A percentile compares a stretch with the other conserved stretches of the same genome.
phyloP scores from a whole-genome alignment of 1,140 invertebrate species.

The Acyrthosiphon pisum region DNA sequence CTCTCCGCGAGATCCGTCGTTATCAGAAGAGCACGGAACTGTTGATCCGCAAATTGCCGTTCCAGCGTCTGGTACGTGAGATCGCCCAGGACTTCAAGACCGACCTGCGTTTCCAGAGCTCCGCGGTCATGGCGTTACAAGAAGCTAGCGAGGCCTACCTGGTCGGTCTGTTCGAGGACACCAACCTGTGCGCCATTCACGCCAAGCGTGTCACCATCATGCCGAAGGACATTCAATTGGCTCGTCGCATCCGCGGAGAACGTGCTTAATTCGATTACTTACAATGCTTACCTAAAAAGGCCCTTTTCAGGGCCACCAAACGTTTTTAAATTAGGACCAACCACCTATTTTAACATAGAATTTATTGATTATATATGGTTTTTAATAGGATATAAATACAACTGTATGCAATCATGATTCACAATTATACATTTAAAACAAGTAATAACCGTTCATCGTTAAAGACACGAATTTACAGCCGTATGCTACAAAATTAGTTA shows the following conservation, averaged over 20 bases:
- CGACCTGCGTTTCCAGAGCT: conserved; percentile 81
- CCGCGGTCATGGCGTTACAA: conserved; percentile 68
- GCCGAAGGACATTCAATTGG: conserved; percentile 70
- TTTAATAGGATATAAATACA: too few relatives aligned
- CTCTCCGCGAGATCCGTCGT: conserved; percentile 78
- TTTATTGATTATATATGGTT: too few relatives aligned
- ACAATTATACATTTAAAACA: too few relatives aligned
- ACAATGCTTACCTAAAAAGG: too few relatives aligned
- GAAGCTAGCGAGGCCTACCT: not conserved
- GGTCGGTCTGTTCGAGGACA: not conserved
- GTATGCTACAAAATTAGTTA: too few relatives aligned
- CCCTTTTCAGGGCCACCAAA: too few relatives aligned
- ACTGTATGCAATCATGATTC: too few relatives aligned
- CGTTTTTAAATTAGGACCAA: too few relatives aligned
- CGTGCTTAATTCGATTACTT: too few relatives aligned
- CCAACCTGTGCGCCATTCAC: conserved; percentile 62
- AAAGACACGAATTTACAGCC: too few relatives aligned
- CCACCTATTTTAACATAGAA: too few relatives aligned
- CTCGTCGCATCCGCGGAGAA: conserved; percentile 59
- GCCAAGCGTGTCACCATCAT: conserved; percentile 69
- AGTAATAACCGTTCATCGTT: too few relatives aligned
- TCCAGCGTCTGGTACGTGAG: conserved; percentile 54
- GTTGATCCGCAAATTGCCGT: conserved; percentile 73
- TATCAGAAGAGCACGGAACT: conserved; percentile 87
- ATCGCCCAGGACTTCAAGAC: conserved; percentile 68